Evolutionary conservation across 1,140 invertebrate genomes (phyloP).

Genomic region (Apolygus lucorum): DNA sequence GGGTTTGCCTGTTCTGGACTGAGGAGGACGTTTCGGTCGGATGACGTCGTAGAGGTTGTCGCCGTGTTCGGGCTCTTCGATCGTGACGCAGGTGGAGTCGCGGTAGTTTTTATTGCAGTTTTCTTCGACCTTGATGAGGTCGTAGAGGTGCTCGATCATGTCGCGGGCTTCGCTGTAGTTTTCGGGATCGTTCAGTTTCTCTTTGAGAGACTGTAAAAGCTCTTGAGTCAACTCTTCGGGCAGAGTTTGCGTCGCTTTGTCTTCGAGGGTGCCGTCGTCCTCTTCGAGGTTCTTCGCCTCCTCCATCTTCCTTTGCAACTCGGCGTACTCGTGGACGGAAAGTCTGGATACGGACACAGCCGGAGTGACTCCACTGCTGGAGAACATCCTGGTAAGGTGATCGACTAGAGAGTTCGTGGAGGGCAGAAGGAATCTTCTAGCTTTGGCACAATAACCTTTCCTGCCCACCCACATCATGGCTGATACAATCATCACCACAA

Average conservation of each 20-base stretch:
- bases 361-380: slow-evolving; percentile 38
- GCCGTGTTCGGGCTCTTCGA: slow-evolving; percentile 38
- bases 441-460: slow-evolving; percentile 45
- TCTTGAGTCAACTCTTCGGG: slow-evolving; percentile 66
- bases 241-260: slow-evolving; percentile 60
- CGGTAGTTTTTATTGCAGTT: slow-evolving; percentile 51
- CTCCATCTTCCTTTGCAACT: slow-evolving; percentile 41
- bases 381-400: slow-evolving; percentile 38
- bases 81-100: slow-evolving; percentile 20
- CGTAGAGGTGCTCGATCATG: slow-evolving; percentile 69
- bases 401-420: slow-evolving; percentile 38
- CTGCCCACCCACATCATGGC: slow-evolving; percentile 46
- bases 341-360: slow-evolving; percentile 51
- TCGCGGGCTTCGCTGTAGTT: slow-evolving; percentile 63
- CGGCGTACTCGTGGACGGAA: slow-evolving; percentile 54
- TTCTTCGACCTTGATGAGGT: slow-evolving; percentile 64
- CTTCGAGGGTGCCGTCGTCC: slow-evolving; percentile 40
- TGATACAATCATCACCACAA: slow-evolving; percentile 43
- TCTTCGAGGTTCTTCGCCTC: slow-evolving; percentile 31
- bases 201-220: slow-evolving; percentile 55
- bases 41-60: slow-evolving; percentile 57
- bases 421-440: slow-evolving; percentile 33
- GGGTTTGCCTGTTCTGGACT: slow-evolving; percentile 19
- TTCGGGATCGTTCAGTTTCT: slow-evolving; percentile 59
- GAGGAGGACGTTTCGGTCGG: slow-evolving; percentile 43